Base-by-base conservation (phyloP, 2,888 invertebrate genomes). In the Sicus ferrugineus region DNA sequence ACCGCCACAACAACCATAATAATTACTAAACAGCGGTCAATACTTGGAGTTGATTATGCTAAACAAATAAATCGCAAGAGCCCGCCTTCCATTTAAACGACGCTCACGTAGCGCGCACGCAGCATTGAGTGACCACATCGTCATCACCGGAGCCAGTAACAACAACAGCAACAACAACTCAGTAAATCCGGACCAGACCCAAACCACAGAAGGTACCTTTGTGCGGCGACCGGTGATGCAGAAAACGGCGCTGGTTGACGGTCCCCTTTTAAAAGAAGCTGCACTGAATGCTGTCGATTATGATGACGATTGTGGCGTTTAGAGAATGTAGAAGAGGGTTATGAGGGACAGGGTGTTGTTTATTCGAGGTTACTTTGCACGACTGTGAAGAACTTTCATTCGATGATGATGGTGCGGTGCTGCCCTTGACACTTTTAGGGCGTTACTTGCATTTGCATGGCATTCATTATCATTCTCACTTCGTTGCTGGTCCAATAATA, bases 21-120 rank as follows among this genome's bases (percentile, higher is more conserved):
- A 68, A 71, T 70, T 62, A 64, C 68, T 67, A 59, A 72, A 67
- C 65, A 70, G 66, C 70, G 69, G 65, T 72, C 67, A 72, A 73
- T 62, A 69, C 71, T 67, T 69, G 56, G 62, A 34, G 61, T 63
- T 67, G 73, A 70, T 70, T 73, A 59, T 72, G 62, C 67, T 56
- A 70, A 68, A 65, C 66, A 72, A 73, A 73, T 73, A 73, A 71
- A 73, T 71, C 72, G 71, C 72, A 69, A 70, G 34, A 66, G 72
- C 64, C 72, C 72, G 68, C 65, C 48, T 73, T 69, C 65, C 46
- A 73, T 72, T 70, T 16, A 16, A 66, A 26, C 4, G 21, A 23
- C 54, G 9, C 30, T 64, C 42, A 38, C 66, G 14, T 28, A 38
- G 38, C 30, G 46, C 30, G 50, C 48, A 19, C 14, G 42, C 23